Conservation (phyloP, 2,888 invertebrate species). For the Harpagoxenus sublaevis region DNA sequence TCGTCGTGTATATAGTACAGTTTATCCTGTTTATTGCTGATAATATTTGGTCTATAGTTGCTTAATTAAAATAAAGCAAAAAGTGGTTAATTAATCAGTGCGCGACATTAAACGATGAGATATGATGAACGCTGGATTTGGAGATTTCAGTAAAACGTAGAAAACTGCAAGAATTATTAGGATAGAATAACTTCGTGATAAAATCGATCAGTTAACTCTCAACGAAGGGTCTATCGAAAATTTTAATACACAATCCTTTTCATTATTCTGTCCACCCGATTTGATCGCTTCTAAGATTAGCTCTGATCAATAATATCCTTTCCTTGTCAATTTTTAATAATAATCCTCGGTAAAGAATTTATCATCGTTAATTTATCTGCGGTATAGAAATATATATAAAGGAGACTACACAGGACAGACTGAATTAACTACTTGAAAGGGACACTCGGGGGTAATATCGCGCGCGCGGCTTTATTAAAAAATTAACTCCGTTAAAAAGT, state of each 20-base stretch:
- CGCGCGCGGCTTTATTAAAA: slow-evolving; percentile 62
- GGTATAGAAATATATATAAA: slow-evolving; percentile 41
- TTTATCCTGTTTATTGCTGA: neutral
- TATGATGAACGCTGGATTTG: neutral
- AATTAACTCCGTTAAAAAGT: slow-evolving; percentile 68
- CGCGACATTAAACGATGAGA: neutral
- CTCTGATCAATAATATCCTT: slow-evolving; percentile 41
- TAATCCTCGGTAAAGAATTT: slow-evolving; percentile 34
- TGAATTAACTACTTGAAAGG: slow-evolving; percentile 63
- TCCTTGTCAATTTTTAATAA: slow-evolving; percentile 14
- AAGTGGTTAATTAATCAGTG: neutral
- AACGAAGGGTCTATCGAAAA: neutral
- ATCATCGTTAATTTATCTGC: slow-evolving; percentile 61
- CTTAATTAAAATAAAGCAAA: neutral
- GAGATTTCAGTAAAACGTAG: slow-evolving; percentile 1
- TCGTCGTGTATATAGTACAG: neutral
- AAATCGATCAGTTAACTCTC: neutral
- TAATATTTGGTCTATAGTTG: neutral
- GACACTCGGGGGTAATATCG: slow-evolving; percentile 43
- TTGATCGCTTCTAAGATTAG: slow-evolving; percentile 15
- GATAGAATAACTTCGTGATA: slow-evolving; percentile 13
- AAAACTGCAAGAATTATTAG: neutral
- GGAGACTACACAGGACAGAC: slow-evolving; percentile 4
- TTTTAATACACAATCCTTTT: slow-evolving; percentile 43
- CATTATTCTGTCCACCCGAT: neutral